Evolutionary conservation across 2,888 invertebrate species (phyloP).

Genomic region (Drosophila hamatofila): DNA sequence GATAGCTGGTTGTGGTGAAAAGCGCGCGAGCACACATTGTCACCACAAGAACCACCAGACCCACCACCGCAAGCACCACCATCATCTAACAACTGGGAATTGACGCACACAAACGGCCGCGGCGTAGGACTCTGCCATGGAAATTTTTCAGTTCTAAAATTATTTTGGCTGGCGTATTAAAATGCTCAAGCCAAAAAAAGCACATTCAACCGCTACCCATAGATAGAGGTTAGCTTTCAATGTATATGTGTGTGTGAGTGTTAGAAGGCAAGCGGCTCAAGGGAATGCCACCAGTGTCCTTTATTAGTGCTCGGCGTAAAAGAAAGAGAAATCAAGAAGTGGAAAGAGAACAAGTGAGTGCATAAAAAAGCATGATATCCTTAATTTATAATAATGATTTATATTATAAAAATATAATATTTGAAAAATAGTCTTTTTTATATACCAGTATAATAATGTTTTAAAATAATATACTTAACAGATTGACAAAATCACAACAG

Average conservation of each 20-base stretch:
- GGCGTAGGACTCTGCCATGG: constrained; percentile 37
- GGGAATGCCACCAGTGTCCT: constrained; percentile 36
- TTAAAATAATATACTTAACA: background rate
- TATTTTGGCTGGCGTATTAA: constrained; percentile 18
- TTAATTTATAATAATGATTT: too few relatives aligned
- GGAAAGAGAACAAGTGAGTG: background rate
- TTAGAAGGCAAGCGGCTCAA: constrained; percentile 40
- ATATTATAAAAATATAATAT: background rate
- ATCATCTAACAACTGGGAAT: constrained; percentile 5
- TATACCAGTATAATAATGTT: background rate
- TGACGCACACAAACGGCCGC: constrained; percentile 21
- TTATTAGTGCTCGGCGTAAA: background rate
- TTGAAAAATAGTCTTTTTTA: background rate
- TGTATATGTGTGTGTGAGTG: background rate
- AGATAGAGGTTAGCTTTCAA: constrained; percentile 20
- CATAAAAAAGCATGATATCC: background rate
- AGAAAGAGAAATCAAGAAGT: background rate
- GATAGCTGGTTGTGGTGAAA: constrained; percentile 57
- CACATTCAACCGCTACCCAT: constrained; percentile 11
- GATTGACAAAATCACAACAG: background rate
- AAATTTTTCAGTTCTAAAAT: constrained; percentile 45
- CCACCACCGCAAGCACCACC: constrained; percentile 11
- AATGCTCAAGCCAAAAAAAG: constrained; percentile 4
- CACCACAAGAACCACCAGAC: constrained; percentile 14
- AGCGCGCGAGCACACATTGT: constrained; percentile 30